Evolutionary conservation across 2,888 invertebrate species (phyloP).

Genomic region (Patella pellucida): DNA sequence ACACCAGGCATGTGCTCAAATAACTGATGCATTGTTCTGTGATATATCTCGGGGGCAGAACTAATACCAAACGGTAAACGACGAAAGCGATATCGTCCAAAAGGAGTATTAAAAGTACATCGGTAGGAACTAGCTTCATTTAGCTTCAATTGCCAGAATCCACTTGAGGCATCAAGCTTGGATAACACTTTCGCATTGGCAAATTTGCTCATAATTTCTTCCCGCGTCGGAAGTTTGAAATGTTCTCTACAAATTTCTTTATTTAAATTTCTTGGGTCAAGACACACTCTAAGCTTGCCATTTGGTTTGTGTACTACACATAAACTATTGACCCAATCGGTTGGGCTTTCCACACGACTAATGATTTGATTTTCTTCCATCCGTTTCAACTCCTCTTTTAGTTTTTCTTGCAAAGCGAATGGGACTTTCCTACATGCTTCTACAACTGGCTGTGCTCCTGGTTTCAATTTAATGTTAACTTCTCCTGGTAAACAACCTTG

Average conservation of each 20-base stretch:
- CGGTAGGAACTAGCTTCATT: conserved; percentile 11
- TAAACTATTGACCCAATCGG: conserved; percentile 44
- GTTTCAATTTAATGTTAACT: conserved; percentile 32
- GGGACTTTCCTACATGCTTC: conserved; percentile 38
- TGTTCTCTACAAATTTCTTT: conserved; percentile 37
- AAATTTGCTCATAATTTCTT: conserved; percentile 39
- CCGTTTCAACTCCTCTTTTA: conserved; percentile 38
- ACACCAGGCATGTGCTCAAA: conserved; percentile 17
- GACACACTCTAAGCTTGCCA: conserved; percentile 41
- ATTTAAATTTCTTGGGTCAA: conserved; percentile 45
- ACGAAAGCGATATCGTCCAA: not conserved
- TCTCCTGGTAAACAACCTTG: conserved; percentile 37
- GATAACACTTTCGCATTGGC: conserved; percentile 33
- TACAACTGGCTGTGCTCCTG: conserved; percentile 35
- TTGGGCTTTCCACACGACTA: conserved; percentile 38
- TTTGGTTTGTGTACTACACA: conserved; percentile 34
- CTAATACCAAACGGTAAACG: conserved; percentile 26
- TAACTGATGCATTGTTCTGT: conserved; percentile 17
- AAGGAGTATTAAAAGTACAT: not conserved
- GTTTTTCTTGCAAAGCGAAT: conserved; percentile 29
- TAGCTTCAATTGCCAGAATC: conserved; percentile 39
- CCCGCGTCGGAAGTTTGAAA: conserved; percentile 38
- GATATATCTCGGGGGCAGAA: conserved; percentile 20
- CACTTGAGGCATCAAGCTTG: conserved; percentile 38
- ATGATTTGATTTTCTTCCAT: conserved; percentile 37